Evolutionary conservation across 2,113 vertebrate genomes (phyloP).

Genomic region (Gyps fulvus): DNA sequence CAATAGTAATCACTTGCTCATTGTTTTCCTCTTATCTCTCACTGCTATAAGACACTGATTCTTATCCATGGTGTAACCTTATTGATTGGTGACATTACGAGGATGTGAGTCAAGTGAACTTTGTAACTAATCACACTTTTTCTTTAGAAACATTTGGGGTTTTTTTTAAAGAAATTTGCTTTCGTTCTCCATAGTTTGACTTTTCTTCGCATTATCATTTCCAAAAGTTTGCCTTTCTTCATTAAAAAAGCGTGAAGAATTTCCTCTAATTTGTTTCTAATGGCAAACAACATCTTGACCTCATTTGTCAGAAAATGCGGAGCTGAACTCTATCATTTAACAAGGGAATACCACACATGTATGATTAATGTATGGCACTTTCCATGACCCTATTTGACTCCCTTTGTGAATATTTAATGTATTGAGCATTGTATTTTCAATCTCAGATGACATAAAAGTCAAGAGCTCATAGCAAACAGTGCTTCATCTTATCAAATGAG

Average conservation of each 20-base stretch:
- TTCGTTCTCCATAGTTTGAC: neutral
- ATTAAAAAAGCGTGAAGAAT: neutral
- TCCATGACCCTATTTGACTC: slow-evolving; percentile 39
- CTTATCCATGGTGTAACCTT: neutral
- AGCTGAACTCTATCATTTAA: slow-evolving; percentile 24
- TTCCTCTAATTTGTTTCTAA: slow-evolving; percentile 49
- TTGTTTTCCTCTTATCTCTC: neutral
- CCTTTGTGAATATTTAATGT: slow-evolving; percentile 55
- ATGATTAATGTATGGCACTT: slow-evolving; percentile 61
- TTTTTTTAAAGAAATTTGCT: neutral
- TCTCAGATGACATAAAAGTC: slow-evolving; percentile 6
- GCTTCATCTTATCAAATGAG: neutral
- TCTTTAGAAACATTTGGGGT: neutral
- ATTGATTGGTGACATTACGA: neutral
- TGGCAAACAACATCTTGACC: slow-evolving; percentile 49
- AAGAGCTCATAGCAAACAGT: neutral
- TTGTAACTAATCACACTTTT: neutral
- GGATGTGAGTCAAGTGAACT: neutral
- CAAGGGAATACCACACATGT: slow-evolving; percentile 51
- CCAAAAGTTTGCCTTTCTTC: neutral
- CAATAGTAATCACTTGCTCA: neutral
- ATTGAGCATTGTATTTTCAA: slow-evolving; percentile 26
- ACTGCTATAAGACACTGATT: neutral
- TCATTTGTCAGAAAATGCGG: slow-evolving; percentile 50
- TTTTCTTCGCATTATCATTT: neutral